phyloP scores from a whole-genome alignment of 1,140 invertebrate genomes.

The Megathymus violae region DNA sequence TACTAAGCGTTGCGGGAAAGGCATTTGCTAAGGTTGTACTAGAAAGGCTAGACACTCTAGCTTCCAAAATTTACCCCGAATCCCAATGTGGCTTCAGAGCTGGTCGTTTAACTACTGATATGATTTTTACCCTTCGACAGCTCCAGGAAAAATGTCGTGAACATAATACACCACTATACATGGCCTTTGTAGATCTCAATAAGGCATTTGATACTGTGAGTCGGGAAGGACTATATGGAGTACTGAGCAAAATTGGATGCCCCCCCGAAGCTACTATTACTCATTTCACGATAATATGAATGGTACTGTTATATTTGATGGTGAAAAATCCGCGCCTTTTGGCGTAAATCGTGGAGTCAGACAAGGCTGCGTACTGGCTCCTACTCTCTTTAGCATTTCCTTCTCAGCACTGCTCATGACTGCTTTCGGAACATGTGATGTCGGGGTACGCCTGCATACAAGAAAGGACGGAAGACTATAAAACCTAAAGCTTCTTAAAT shows the following conservation, averaged over 20 bases:
- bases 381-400: constrained; percentile 25
- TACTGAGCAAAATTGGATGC: constrained; percentile 12
- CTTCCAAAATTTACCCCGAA: constrained; percentile 12
- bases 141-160: constrained; percentile 36
- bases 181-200: constrained; percentile 21
- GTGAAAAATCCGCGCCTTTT: not conserved
- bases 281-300: constrained; percentile 26
- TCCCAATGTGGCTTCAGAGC: constrained; percentile 8
- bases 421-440: constrained; percentile 4
- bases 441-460: constrained; percentile 27
- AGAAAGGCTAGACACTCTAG: constrained; percentile 12
- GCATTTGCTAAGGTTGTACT: not conserved
- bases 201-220: constrained; percentile 12
- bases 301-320: not conserved
- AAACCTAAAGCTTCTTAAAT: constrained; percentile 21
- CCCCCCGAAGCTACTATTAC: constrained; percentile 26
- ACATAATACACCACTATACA: constrained; percentile 5
- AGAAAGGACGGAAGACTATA: constrained; percentile 14
- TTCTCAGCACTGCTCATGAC: constrained; percentile 13
- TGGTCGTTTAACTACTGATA: not conserved
- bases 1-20: constrained; percentile 3
- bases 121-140: constrained; percentile 31
- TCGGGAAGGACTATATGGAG: constrained; percentile 15
- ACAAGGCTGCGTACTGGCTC: constrained; percentile 14
- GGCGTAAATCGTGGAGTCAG: constrained; percentile 13